Evolutionary conservation across 2,113 vertebrate genomes (phyloP), one percentile per base, ranked within the genome.

Genomic region (Nesogale talazaci): DNA sequence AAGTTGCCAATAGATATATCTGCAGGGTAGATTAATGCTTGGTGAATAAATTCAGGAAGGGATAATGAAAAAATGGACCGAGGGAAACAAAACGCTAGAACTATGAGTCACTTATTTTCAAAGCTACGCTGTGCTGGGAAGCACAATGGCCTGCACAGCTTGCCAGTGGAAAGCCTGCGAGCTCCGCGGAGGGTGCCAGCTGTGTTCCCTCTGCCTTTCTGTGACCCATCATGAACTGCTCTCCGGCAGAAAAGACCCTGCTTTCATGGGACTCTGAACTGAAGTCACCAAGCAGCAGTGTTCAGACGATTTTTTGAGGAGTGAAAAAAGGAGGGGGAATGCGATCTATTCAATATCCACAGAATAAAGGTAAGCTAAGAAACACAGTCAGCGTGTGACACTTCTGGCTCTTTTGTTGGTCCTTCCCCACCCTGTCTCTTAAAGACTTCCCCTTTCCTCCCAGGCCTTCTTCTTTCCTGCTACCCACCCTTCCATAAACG

Each of bases 41-140:
- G 17, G 61, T 38, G 81, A 78, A 61, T 8, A 80, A 38, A 80
- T 16, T 82, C 34, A 87, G 78, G 83, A 78, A 88, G 67, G 78
- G 29, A 89, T 22, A 76, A 65, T 56, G 46, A 84, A 63, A 70
- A 86, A 70, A 82, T 9, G 20, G 31, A 22, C 31, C 8, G 29
- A 92, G 52, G 57, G 70, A 90, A 31, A 86, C 70, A 79, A 80
- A 86, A 20, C n/a, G 22, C 20, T 6, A 31, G 23, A 61, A 36
- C 31, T 9, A 1, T 15, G 89, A 83, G 61, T 88, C 87, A 79
- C 63, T 76, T 46, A 59, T 31, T 77, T 81, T 85, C 83, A 90
- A 80, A 84, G 76, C 31, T 29, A 56, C 36, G 14, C 2, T 86
- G 25, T 25, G 72, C 4, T 74, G 75, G 67, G 42, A 56, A 74